These are phyloP conservation scores for Caenorhabditis remanei DNA, from an alignment of 1,140 invertebrate species.

Conservation along the genomic window DNA sequence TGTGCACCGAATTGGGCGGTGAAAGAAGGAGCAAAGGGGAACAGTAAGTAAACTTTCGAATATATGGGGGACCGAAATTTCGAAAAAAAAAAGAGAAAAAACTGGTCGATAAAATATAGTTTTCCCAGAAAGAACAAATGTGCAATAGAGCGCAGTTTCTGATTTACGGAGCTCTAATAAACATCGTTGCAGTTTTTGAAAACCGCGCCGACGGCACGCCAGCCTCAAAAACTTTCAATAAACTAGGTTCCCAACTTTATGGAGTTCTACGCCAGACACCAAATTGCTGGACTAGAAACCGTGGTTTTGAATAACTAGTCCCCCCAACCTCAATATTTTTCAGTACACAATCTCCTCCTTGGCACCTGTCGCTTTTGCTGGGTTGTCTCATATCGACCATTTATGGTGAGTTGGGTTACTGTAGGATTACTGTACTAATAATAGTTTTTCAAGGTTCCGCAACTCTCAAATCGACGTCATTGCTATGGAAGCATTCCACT, in stretches of 20 bases:
- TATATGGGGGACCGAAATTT: background rate
- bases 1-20: slow-evolving; percentile 16
- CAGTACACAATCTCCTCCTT: slow-evolving; percentile 11
- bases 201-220: no score
- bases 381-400: slow-evolving; percentile 24
- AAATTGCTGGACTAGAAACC: no score
- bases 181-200: no score
- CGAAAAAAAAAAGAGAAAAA: background rate
- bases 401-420: background rate
- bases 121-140: no score
- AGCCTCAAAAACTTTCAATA: no score
- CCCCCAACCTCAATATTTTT: background rate
- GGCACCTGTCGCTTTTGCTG: slow-evolving; percentile 19
- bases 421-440: no score
- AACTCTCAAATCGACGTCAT: slow-evolving; percentile 27
- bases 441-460: slow-evolving; percentile 8
- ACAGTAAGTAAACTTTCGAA: slow-evolving; percentile 28
- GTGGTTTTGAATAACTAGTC: no score
- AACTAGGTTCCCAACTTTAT: no score
- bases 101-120: no score
- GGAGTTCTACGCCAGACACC: no score
- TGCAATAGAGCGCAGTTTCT: no score
- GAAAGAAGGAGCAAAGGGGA: background rate
- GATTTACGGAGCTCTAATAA: no score
- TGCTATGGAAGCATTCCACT: slow-evolving; percentile 39